Conservation (phyloP, 35 echinoderm and acorn worm species). For the Stichopus chloronotus region DNA sequence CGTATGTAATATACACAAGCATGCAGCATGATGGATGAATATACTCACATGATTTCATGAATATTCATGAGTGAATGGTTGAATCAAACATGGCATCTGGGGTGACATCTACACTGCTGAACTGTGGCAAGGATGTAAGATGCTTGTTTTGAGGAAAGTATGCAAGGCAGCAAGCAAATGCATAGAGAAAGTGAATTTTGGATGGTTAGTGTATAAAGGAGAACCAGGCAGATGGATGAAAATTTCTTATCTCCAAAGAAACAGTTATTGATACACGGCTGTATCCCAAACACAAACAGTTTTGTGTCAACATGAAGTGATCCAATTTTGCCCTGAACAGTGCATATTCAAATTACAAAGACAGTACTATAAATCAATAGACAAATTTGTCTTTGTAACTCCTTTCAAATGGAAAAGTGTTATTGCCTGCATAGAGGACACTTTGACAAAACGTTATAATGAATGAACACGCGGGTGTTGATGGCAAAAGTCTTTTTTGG, state of each 20-base stretch:
- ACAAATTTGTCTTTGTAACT: too few relatives aligned
- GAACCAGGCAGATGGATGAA: not conserved
- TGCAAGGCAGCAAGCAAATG: conserved; percentile 40
- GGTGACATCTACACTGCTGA: conserved; percentile 30
- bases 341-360: not conserved
- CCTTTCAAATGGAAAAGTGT: too few relatives aligned
- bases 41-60: conserved; percentile 26
- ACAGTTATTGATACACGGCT: not conserved
- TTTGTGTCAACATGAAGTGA: not conserved
- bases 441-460: too few relatives aligned
- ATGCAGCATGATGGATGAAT: not conserved
- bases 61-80: conserved; percentile 49
- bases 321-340: not conserved
- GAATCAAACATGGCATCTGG: conserved; percentile 49
- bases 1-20: not conserved
- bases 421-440: too few relatives aligned
- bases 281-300: not conserved
- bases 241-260: not conserved
- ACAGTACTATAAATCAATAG: too few relatives aligned
- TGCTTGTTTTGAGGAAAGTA: conserved; percentile 5
- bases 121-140: conserved; percentile 52
- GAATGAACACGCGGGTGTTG: too few relatives aligned
- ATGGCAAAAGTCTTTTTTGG: too few relatives aligned
- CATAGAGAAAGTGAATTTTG: not conserved
- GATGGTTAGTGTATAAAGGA: not conserved